These are phyloP conservation scores for Drosophila tropicalis DNA, from an alignment of 1,140 invertebrate genomes.

Conservation along the genomic window DNA sequence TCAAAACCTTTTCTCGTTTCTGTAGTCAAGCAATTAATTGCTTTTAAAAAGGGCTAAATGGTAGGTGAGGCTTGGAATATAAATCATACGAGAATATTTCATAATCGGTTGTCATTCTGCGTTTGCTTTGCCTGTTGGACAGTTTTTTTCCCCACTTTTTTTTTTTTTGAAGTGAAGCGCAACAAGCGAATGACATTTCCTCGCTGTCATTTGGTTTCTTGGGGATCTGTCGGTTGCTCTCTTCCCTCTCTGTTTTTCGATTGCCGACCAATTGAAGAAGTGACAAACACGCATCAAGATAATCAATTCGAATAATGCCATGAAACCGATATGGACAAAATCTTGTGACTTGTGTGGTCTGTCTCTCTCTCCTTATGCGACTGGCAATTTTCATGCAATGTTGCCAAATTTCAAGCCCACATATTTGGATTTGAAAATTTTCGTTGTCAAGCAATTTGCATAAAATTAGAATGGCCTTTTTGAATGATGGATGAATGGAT, in stretches of 20 bases:
- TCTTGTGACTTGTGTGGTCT: constrained; percentile 20
- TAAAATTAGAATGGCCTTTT: constrained; percentile 26
- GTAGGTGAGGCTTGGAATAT: constrained; percentile 44
- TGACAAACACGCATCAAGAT: constrained; percentile 16
- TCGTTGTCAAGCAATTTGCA: constrained; percentile 37
- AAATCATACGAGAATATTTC: constrained; percentile 47
- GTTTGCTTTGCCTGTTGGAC: neutral
- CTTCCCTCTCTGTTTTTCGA: constrained; percentile 7
- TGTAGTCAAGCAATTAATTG: constrained; percentile 46
- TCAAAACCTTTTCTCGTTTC: constrained; percentile 33
- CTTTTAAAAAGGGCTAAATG: constrained; percentile 31
- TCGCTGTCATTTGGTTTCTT: constrained; percentile 12
- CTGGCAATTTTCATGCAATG: neutral
- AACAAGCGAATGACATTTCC: constrained; percentile 43
- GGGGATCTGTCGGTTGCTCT: neutral
- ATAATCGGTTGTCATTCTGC: constrained; percentile 28
- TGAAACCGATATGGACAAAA: constrained; percentile 8
- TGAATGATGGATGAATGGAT: constrained; percentile 13
- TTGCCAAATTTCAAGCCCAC: constrained; percentile 16
- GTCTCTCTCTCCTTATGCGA: too few species aligned
- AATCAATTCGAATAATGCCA: constrained; percentile 22
- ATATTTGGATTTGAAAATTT: constrained; percentile 17
- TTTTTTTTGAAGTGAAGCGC: constrained; percentile 30
- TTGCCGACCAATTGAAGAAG: constrained; percentile 27
- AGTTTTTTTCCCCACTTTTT: neutral